Conservation (phyloP, 2,888 invertebrate genomes). For the Leucophenga montana region DNA sequence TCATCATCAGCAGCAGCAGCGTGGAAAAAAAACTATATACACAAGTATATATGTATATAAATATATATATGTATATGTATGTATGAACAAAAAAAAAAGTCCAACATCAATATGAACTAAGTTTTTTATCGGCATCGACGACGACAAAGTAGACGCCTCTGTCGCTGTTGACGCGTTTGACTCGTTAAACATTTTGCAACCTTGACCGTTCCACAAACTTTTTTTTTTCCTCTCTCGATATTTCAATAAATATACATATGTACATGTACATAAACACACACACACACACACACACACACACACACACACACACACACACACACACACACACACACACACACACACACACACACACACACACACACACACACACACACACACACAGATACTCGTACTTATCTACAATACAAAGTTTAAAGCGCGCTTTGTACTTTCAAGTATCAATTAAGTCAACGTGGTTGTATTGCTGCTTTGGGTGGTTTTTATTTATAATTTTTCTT, state of each 20-base stretch:
- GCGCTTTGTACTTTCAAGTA: constrained; percentile 44
- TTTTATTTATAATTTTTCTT: not conserved
- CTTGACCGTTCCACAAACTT: constrained; percentile 64
- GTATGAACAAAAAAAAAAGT: no score
- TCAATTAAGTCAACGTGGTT: constrained; percentile 36
- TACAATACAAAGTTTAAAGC: constrained; percentile 31
- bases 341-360: not conserved
- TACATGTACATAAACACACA: constrained; percentile 22
- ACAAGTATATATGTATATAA: no score
- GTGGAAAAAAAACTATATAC: no score
- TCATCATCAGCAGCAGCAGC: no score
- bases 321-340: constrained; percentile 23
- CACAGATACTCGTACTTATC: constrained; percentile 15
- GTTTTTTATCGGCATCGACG: no score
- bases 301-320: constrained; percentile 23
- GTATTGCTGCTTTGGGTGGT: no score
- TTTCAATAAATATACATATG: no score
- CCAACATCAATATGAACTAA: no score
- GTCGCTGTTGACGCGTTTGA: constrained; percentile 49
- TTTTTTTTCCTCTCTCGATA: no score
- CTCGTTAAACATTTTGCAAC: constrained; percentile 67
- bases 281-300: not conserved
- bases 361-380: constrained; percentile 23
- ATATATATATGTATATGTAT: no score
- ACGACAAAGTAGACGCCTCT: not conserved